These are phyloP conservation scores for Eumaeus atala DNA, from an alignment of 1,140 invertebrate species.

Conservation along the genomic window DNA sequence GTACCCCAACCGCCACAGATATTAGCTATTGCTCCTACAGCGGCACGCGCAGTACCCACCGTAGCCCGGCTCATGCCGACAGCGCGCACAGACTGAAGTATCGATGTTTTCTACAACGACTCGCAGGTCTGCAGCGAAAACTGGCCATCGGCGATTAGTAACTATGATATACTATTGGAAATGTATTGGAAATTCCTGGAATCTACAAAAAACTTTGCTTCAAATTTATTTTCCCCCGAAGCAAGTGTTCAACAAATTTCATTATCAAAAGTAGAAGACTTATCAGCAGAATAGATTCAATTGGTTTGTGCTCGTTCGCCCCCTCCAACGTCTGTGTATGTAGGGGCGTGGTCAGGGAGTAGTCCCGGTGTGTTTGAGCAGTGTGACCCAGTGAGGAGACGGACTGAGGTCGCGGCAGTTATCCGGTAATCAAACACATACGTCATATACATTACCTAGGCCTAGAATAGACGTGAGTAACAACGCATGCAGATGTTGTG, in stretches of 20 bases:
- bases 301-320: background rate
- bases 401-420: background rate
- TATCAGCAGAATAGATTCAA: too few species aligned
- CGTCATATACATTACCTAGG: background rate
- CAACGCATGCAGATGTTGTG: too few species aligned
- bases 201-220: too few species aligned
- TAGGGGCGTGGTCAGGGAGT: background rate
- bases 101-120: too few species aligned
- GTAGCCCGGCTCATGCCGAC: background rate
- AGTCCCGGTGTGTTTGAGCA: conserved; percentile 10
- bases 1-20: conserved; percentile 64
- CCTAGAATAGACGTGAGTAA: background rate
- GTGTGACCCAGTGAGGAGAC: conserved; percentile 10
- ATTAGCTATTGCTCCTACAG: conserved; percentile 40
- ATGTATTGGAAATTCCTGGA: too few species aligned
- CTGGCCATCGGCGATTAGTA: too few species aligned
- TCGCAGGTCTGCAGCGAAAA: too few species aligned
- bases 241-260: too few species aligned
- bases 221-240: too few species aligned
- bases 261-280: too few species aligned
- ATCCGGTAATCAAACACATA: conserved; percentile 1
- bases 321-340: conserved; percentile 1
- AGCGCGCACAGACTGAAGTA: background rate
- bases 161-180: too few species aligned
- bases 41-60: conserved; percentile 15